phyloP scores from a whole-genome alignment of 1,140 invertebrate genomes.

The Pseudomyrmex concolor region DNA sequence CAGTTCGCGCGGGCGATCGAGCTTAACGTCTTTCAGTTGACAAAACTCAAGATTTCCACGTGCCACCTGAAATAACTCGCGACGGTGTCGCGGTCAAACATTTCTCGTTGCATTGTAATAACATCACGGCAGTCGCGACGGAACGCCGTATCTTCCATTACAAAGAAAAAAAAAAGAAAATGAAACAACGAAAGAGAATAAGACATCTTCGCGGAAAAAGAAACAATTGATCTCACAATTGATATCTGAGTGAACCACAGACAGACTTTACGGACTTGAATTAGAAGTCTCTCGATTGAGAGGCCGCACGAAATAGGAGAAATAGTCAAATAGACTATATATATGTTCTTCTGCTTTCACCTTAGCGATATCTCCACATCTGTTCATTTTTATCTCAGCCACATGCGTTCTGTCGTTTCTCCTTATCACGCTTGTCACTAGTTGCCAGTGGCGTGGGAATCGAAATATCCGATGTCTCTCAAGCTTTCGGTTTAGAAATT shows the following conservation, averaged over 20 bases:
- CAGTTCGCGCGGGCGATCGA: slow-evolving; percentile 63
- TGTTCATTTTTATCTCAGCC: slow-evolving; percentile 68
- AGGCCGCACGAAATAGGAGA: not conserved
- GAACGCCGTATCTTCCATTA: slow-evolving; percentile 70
- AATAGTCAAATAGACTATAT: not conserved
- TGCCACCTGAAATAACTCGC: slow-evolving; percentile 81
- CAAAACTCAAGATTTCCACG: slow-evolving; percentile 74
- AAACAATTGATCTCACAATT: slow-evolving; percentile 77
- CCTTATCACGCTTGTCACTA: slow-evolving; percentile 65
- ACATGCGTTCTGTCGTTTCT: slow-evolving; percentile 40
- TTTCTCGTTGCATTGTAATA: slow-evolving; percentile 76
- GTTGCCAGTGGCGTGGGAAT: slow-evolving; percentile 58
- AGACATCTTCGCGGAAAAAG: slow-evolving; percentile 4
- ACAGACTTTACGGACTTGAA: no score
- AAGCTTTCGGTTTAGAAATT: slow-evolving; percentile 30
- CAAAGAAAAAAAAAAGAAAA: no score
- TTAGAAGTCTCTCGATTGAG: no score
- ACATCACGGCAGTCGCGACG: slow-evolving; percentile 75
- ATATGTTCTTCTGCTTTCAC: not conserved
- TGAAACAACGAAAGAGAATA: no score
- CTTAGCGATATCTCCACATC: slow-evolving; percentile 64
- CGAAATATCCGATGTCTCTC: slow-evolving; percentile 24
- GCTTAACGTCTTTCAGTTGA: slow-evolving; percentile 69
- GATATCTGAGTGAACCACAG: not conserved
- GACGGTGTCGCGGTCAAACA: slow-evolving; percentile 77